Conservation (phyloP, 2,797 vertebrate species). For the Cygnus olor region DNA sequence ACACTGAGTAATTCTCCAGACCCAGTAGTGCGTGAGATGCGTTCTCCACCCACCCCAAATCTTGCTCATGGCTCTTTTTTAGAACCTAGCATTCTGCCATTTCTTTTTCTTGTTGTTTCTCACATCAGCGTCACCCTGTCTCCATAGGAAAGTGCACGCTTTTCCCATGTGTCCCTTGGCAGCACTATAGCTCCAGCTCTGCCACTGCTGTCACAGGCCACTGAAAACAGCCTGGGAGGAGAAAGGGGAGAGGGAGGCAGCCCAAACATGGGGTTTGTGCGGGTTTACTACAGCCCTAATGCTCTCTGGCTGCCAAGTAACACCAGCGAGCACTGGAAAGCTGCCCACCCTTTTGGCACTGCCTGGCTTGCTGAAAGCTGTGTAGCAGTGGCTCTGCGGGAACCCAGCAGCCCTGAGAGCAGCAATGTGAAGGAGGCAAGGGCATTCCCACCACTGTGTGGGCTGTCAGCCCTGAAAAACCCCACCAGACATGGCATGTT, state of each 20-base stretch:
- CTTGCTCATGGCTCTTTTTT: constrained; percentile 38
- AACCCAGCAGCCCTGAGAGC: background rate
- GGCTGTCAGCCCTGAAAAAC: background rate
- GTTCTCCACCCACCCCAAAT: background rate
- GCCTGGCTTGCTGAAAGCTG: background rate
- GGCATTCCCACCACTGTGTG: background rate
- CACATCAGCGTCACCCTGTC: background rate
- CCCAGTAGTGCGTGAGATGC: background rate
- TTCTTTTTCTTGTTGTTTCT: constrained; percentile 15
- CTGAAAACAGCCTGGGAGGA: background rate
- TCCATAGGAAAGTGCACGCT: background rate
- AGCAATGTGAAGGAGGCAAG: background rate
- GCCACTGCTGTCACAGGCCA: background rate
- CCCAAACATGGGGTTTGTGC: constrained; percentile 2
- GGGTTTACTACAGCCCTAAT: constrained; percentile 9
- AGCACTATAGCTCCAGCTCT: background rate
- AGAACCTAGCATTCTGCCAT: background rate
- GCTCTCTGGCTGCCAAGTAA: constrained; percentile 22
- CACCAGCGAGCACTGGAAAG: constrained; percentile 16
- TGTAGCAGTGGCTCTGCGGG: background rate
- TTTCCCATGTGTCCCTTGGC: background rate
- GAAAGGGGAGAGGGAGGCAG: background rate
- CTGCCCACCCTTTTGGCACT: background rate
- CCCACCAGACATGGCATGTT: background rate
- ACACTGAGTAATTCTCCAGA: background rate